Evolutionary conservation across 2,888 invertebrate species (phyloP).

Genomic region (Tetanocera ferruginea): DNA sequence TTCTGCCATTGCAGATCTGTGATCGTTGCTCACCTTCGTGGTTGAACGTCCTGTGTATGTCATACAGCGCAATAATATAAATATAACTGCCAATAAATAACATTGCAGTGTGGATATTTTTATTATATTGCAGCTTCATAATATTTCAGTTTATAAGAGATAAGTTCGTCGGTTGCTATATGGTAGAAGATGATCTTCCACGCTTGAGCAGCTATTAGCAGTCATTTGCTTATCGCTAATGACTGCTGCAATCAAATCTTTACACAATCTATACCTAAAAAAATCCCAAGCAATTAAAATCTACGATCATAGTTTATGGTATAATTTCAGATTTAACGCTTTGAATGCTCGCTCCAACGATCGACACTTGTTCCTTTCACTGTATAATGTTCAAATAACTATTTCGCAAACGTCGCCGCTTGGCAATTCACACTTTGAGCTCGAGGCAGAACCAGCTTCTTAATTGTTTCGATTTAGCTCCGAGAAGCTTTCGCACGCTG

Average conservation of each 20-base stretch:
- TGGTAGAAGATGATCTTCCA: conserved; percentile 7
- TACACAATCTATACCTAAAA: background rate
- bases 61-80: background rate
- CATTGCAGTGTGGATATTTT: conserved; percentile 1
- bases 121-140: conserved; percentile 10
- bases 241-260: background rate
- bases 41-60: background rate
- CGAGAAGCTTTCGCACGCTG: no score
- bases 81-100: conserved; percentile 17
- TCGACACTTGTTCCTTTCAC: background rate
- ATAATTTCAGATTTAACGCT: conserved; percentile 13
- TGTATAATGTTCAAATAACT: background rate
- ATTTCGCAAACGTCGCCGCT: background rate
- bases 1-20: background rate
- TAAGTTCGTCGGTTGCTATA: background rate
- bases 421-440: background rate
- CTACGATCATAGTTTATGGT: conserved; percentile 10
- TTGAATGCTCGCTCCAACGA: background rate
- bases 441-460: no score
- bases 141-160: background rate
- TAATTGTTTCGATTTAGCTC: no score
- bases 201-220: background rate
- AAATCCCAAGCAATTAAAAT: conserved; percentile 18
- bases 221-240: conserved; percentile 15
- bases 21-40: background rate